These are phyloP conservation scores for Drosophila bipectinata DNA, from an alignment of 1,140 invertebrate species.

Conservation along the genomic window DNA sequence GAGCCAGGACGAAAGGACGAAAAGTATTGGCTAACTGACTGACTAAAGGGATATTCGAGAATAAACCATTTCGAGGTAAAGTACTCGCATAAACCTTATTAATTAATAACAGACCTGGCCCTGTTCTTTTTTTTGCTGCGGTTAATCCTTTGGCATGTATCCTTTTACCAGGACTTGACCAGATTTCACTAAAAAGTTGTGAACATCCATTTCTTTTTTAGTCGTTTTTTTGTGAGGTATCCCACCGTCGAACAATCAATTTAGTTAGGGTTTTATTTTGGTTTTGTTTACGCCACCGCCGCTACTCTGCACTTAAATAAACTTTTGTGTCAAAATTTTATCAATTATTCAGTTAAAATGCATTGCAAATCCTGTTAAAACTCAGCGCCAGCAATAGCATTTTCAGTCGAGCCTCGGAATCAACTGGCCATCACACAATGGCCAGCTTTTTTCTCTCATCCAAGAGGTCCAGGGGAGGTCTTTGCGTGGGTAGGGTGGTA, in stretches of 20 bases:
- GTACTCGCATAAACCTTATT: slow-evolving; percentile 36
- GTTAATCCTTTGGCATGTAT: slow-evolving; percentile 15
- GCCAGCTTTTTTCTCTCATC: too few species aligned
- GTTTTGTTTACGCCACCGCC: slow-evolving; percentile 32
- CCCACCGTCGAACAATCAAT: not conserved
- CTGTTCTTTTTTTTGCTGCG: not conserved
- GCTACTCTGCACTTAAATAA: slow-evolving; percentile 57
- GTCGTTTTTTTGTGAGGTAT: not conserved
- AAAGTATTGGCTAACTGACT: not conserved
- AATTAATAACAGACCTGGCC: slow-evolving; percentile 56
- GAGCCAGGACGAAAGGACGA: slow-evolving; percentile 42
- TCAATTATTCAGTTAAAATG: slow-evolving; percentile 74
- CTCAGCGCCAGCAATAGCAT: slow-evolving; percentile 7
- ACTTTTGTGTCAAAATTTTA: slow-evolving; percentile 64
- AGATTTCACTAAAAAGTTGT: not conserved
- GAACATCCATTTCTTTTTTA: not conserved
- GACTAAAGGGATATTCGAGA: slow-evolving; percentile 7
- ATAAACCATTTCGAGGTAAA: slow-evolving; percentile 26
- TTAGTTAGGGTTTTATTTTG: slow-evolving; percentile 7
- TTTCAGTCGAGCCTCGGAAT: not conserved
- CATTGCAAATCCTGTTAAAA: slow-evolving; percentile 63
- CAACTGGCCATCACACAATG: not conserved
- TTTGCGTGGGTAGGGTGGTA: not conserved
- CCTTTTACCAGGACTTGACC: not conserved
- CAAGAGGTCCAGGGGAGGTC: too few species aligned